Evolutionary conservation across 2,797 vertebrate genomes (phyloP).

Genomic region (Sebastolobus altivelis): DNA sequence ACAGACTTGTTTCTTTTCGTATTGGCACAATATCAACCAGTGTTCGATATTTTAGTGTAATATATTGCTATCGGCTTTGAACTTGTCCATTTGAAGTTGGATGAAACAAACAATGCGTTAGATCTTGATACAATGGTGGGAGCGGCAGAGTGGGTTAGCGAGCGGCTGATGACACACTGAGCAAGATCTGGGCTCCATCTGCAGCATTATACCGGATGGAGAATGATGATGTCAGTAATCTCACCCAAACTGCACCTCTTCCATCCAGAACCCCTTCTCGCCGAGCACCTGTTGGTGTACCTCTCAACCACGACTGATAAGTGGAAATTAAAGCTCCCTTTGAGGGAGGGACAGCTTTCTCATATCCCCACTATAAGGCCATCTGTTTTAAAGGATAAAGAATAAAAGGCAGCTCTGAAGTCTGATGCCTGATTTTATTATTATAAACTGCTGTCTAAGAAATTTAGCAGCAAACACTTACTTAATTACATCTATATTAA

Average conservation of each 20-base stretch:
- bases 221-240: constrained; percentile 26
- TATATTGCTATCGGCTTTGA: constrained; percentile 23
- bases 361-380: constrained; percentile 24
- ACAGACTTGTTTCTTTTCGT: neutral
- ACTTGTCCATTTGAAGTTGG: constrained; percentile 28
- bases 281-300: constrained; percentile 28
- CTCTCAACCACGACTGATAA: constrained; percentile 37
- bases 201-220: constrained; percentile 18
- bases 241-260: constrained; percentile 12
- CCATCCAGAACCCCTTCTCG: constrained; percentile 1
- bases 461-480: neutral
- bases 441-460: neutral
- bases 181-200: constrained; percentile 30
- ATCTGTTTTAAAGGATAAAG: constrained; percentile 43
- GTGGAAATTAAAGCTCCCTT: constrained; percentile 49
- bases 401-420: constrained; percentile 2
- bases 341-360: constrained; percentile 30
- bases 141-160: constrained; percentile 14
- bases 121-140: constrained; percentile 12
- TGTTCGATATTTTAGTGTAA: neutral
- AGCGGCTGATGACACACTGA: constrained; percentile 47
- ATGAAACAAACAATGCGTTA: constrained; percentile 48
- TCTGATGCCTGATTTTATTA: neutral
- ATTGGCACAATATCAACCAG: neutral
- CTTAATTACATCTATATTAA: neutral